Evolutionary conservation across 2,113 vertebrate genomes (phyloP), one percentile per base, ranked within the genome.

Genomic region (Psammodynastes pulverulentus): DNA sequence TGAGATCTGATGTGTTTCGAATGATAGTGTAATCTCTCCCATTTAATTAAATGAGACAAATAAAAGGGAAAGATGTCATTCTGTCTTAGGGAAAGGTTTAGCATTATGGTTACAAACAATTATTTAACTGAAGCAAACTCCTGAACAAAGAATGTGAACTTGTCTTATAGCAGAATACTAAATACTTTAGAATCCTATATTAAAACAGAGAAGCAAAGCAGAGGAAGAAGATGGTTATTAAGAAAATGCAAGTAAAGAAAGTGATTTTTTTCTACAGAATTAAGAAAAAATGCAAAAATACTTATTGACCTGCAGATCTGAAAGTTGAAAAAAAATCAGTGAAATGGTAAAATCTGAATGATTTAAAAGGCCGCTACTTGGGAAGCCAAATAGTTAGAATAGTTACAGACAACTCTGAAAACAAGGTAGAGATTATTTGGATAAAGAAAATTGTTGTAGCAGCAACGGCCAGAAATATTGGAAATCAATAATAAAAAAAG

Each of bases 1-100:
- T 95, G 92, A 94, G 94, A 95, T 19, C 4, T 87, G 26, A 94
- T 0, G 84, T 2, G 29, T 49, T 3, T 93, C 46, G 93, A 49
- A 91, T 52, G 23, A 46, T 88, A 92, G 26, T 4, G 1, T 87
- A 91, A 23, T 67, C 34, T 87, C 46, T 62, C 91, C 94, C 46
- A 93, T 93, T 93, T 90, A 92, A 52, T 67, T 43, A 95, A 49
- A 21, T 93, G 89, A 54, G 39, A 94, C 93, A 95, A 95, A 72
- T 46, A 93, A 43, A 92, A 23, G 19, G 1, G 49, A 91, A 92
- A 92, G 90, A 0, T 49, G 3, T 72, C 93, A 84, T 39, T 67
- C 9, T 48, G 79, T 86, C 29, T 92, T 51, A 26, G 90, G 89
- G 94, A 94, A 90, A 89, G 85, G 9, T 0, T 93, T 26, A 49